Conservation (phyloP, 1,140 invertebrate genomes). For the Mizuhopecten yessoensis region DNA sequence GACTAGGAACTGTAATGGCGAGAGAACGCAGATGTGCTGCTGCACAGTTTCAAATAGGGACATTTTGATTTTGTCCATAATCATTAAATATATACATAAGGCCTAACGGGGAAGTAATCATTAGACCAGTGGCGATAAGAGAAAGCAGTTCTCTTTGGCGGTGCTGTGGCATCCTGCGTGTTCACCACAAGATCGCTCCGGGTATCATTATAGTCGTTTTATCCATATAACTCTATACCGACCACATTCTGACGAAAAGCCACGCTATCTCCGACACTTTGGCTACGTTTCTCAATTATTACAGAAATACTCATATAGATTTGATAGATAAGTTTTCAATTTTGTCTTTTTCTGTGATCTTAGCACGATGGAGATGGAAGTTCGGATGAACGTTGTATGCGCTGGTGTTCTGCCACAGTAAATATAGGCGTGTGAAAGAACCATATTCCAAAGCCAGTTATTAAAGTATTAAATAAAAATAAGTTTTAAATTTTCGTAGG, state of each 20-base stretch:
- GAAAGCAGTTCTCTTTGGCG: slow-evolving; percentile 23
- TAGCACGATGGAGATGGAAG: slow-evolving; percentile 20
- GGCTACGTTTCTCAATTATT: slow-evolving; percentile 34
- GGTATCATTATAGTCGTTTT: slow-evolving; percentile 11
- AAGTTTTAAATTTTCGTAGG: slow-evolving; percentile 13
- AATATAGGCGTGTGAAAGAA: slow-evolving; percentile 38
- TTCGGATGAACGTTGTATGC: not conserved
- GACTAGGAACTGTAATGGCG: not conserved
- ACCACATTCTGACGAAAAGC: slow-evolving; percentile 37
- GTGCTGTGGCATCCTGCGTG: slow-evolving; percentile 18
- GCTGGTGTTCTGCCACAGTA: not conserved
- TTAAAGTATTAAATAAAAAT: slow-evolving; percentile 40
- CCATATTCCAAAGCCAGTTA: slow-evolving; percentile 8
- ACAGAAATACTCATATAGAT: slow-evolving; percentile 39
- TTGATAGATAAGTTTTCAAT: slow-evolving; percentile 40
- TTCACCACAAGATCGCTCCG: slow-evolving; percentile 10
- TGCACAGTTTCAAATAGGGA: slow-evolving; percentile 33
- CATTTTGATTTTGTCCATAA: slow-evolving; percentile 39
- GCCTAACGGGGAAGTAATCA: slow-evolving; percentile 31
- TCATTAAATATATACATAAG: slow-evolving; percentile 40
- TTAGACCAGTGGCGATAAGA: slow-evolving; percentile 25
- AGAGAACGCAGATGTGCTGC: slow-evolving; percentile 21
- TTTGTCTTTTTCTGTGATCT: slow-evolving; percentile 34
- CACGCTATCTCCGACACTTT: slow-evolving; percentile 36
- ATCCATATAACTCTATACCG: slow-evolving; percentile 38